Evolutionary conservation across 2,797 vertebrate species (phyloP).

Genomic region (Falco novaeseelandiae): DNA sequence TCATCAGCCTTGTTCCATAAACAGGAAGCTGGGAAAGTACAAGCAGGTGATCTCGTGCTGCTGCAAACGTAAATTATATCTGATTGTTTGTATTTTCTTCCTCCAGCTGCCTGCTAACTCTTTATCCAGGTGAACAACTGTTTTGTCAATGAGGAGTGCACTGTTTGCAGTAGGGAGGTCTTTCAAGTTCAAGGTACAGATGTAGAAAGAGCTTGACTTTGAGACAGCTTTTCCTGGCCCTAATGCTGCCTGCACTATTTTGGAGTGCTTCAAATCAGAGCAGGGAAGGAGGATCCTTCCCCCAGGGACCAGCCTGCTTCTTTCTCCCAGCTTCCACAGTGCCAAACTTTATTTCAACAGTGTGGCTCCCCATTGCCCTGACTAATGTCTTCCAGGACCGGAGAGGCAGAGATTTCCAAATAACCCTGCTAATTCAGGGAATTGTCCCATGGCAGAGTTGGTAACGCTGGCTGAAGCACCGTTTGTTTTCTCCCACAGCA

Average conservation of each 20-base stretch:
- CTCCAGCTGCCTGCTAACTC: not conserved
- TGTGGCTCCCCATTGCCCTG: not conserved
- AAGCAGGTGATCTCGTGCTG: slow-evolving; percentile 1
- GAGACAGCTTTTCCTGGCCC: not conserved
- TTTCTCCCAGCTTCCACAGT: not conserved
- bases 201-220: not conserved
- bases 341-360: not conserved
- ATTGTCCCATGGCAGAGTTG: not conserved
- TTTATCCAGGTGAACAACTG: not conserved
- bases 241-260: accelerated
- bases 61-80: not conserved
- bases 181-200: accelerated
- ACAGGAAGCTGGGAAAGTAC: slow-evolving; percentile 53
- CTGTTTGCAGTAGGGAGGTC: not conserved
- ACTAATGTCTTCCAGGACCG: not conserved
- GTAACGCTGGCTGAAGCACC: not conserved
- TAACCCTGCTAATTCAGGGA: not conserved
- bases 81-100: not conserved
- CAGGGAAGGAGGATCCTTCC: not conserved
- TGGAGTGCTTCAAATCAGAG: accelerated
- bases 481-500: not conserved
- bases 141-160: not conserved
- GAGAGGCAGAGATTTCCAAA: not conserved
- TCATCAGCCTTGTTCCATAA: not conserved
- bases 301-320: not conserved